Conservation (phyloP, 2,888 invertebrate genomes). For the Geotrupes spiniger region DNA sequence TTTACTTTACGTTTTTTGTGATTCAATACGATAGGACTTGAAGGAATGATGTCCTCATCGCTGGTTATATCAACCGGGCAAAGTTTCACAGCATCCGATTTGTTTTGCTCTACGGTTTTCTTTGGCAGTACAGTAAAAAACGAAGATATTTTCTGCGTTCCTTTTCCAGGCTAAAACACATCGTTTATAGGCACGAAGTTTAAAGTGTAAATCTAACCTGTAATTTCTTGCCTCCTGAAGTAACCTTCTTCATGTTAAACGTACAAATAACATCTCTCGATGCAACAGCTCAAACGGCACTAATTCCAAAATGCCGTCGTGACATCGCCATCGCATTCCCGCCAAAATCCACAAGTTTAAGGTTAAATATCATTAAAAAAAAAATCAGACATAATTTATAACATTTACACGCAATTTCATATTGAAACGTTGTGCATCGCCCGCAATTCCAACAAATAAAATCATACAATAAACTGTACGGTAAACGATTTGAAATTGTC, state of each 20-base stretch:
- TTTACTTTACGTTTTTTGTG: slow-evolving; percentile 2
- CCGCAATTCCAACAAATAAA: too few relatives aligned
- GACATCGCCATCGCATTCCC: too few relatives aligned
- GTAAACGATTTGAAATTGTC: too few relatives aligned
- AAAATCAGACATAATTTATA: too few relatives aligned
- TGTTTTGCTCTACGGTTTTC: background rate
- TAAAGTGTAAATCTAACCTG: background rate
- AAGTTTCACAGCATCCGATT: background rate
- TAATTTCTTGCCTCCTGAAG: slow-evolving; percentile 9
- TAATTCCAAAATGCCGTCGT: too few relatives aligned
- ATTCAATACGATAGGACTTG: slow-evolving; percentile 8
- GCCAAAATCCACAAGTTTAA: too few relatives aligned
- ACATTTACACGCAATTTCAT: too few relatives aligned
- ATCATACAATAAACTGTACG: too few relatives aligned
- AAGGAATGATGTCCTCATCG: slow-evolving; percentile 19
- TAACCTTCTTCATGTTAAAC: slow-evolving; percentile 15
- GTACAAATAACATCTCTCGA: too few relatives aligned
- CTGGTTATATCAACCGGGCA: background rate
- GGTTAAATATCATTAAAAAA: too few relatives aligned
- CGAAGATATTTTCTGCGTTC: slow-evolving; percentile 25
- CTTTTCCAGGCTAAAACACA: slow-evolving; percentile 20
- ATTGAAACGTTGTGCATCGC: too few relatives aligned
- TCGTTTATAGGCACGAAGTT: background rate
- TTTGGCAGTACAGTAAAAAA: slow-evolving; percentile 20
- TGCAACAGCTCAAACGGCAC: too few relatives aligned